Percentiles rank a stretch among this genome's conserved stretches.
These are phyloP conservation scores for Spicauda simplicius DNA, from an alignment of 2,888 invertebrate genomes.

Conservation along the genomic window DNA sequence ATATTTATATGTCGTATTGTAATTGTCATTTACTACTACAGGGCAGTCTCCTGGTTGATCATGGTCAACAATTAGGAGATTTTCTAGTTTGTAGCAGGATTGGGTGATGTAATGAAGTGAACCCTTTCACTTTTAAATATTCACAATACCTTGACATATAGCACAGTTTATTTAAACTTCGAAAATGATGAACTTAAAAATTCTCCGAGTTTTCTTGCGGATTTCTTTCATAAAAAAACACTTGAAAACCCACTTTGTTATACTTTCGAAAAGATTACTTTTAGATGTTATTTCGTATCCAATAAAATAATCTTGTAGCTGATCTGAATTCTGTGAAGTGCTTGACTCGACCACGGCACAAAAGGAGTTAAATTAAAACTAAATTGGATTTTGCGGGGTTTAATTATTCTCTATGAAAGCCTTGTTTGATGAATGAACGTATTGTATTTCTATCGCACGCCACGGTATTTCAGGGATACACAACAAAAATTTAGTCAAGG, in stretches of 20 bases:
- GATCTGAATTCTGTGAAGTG: slow-evolving; percentile 32
- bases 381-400: slow-evolving; percentile 40
- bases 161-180: not conserved
- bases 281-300: slow-evolving; percentile 29
- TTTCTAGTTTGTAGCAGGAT: no score
- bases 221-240: not conserved
- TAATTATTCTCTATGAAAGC: slow-evolving; percentile 44
- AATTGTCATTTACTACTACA: no score
- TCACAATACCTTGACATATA: not conserved
- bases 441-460: slow-evolving; percentile 27
- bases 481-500: not conserved
- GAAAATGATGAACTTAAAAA: not conserved
- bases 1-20: no score
- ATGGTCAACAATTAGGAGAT: no score
- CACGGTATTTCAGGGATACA: not conserved
- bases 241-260: slow-evolving; percentile 6
- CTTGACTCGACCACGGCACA: slow-evolving; percentile 36
- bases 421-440: slow-evolving; percentile 33
- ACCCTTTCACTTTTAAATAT: no score
- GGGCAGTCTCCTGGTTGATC: no score
- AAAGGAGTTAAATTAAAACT: slow-evolving; percentile 43
- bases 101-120: no score
- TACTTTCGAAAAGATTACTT: slow-evolving; percentile 20
- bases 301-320: slow-evolving; percentile 34
- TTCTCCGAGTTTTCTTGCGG: not conserved